Conservation (phyloP, 2,113 vertebrate genomes). For the Setophaga coronata region DNA sequence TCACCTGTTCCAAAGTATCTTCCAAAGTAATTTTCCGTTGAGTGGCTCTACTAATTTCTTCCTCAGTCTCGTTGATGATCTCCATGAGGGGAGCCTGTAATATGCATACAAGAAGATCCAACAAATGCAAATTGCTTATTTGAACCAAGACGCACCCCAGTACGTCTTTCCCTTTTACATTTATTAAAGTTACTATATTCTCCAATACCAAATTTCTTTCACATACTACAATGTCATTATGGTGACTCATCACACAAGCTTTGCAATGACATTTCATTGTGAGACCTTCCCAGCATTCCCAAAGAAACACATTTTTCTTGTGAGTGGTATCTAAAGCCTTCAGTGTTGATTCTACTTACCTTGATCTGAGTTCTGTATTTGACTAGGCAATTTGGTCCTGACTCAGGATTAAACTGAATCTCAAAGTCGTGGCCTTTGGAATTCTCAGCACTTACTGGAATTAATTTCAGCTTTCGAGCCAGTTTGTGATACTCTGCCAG, state of each 20-base stretch:
- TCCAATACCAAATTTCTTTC: not conserved
- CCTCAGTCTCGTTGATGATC: conserved; percentile 74
- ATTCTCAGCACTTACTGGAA: conserved; percentile 88
- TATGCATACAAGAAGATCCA: not conserved
- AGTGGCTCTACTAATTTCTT: conserved; percentile 68
- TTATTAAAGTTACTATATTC: not conserved
- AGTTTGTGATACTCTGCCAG: conserved; percentile 90
- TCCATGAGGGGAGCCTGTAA: conserved; percentile 74
- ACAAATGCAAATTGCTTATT: not conserved
- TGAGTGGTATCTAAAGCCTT: not conserved
- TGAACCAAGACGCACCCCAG: not conserved
- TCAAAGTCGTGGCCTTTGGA: conserved; percentile 90
- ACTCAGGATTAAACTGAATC: conserved; percentile 84
- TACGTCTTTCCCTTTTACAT: not conserved
- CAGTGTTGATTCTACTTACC: conserved; percentile 66
- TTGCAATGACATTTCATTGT: not conserved
- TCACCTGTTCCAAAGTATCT: conserved; percentile 77
- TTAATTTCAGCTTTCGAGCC: conserved; percentile 92
- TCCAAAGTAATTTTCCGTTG: conserved; percentile 74
- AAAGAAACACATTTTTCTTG: not conserved
- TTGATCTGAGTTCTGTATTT: conserved; percentile 86
- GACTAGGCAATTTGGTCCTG: conserved; percentile 72
- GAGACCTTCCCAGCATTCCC: not conserved
- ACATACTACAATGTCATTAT: not conserved
- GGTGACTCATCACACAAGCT: not conserved